phyloP scores from a whole-genome alignment of 1,140 invertebrate genomes.

The Neotoxoptera formosana region DNA sequence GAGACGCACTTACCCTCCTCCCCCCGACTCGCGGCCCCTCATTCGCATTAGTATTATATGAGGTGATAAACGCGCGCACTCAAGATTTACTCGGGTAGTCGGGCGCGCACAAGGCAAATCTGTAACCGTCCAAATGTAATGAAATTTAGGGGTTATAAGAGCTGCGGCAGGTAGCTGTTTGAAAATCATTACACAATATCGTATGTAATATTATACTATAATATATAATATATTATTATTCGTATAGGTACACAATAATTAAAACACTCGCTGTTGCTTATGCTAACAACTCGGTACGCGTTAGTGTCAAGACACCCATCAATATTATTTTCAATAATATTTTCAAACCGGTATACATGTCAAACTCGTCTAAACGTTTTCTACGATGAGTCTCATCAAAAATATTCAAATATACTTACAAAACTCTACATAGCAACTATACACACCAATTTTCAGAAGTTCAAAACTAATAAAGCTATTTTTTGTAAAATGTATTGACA shows the following conservation, averaged over 20 bases:
- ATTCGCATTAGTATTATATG: background rate
- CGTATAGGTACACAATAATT: background rate
- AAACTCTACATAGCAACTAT: background rate
- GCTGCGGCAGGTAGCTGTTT: background rate
- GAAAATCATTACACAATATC: background rate
- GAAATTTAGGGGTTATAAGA: background rate
- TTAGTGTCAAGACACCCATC: background rate
- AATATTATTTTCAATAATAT: background rate
- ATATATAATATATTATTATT: too few species aligned
- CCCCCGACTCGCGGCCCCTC: too few species aligned
- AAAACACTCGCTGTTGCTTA: background rate
- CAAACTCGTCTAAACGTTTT: background rate
- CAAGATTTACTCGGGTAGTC: background rate
- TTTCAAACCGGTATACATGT: background rate
- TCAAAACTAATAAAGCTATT: background rate
- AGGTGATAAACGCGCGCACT: background rate
- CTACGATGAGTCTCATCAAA: background rate
- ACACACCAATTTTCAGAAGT: background rate
- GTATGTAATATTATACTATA: background rate
- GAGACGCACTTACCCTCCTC: background rate
- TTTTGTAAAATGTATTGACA: background rate
- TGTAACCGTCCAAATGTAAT: background rate
- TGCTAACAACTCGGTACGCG: background rate
- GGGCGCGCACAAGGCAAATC: background rate
- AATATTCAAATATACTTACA: background rate